Conservation (phyloP, 2,888 invertebrate species). For the Rotaria sp. region DNA sequence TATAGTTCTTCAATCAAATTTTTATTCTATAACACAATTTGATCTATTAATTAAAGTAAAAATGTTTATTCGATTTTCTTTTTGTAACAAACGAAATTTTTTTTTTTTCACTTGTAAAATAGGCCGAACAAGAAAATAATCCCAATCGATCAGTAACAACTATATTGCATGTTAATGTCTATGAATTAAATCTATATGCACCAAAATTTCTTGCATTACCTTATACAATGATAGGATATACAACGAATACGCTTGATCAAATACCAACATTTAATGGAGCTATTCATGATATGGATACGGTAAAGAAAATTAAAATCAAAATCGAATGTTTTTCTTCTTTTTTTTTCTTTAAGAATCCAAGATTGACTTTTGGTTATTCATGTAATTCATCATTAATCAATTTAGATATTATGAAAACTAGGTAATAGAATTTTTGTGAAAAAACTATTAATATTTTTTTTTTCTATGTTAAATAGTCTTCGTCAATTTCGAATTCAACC, state of each 20-base stretch:
- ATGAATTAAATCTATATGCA: constrained; percentile 18
- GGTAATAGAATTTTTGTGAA: neutral
- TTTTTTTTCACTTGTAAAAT: neutral
- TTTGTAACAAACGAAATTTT: neutral
- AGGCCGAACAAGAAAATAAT: constrained; percentile 27
- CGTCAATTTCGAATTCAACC: constrained; percentile 9
- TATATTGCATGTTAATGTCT: neutral
- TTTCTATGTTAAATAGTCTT: neutral
- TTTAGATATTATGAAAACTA: constrained; percentile 5
- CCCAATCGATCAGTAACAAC: neutral
- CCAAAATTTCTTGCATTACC: neutral
- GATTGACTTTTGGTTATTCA: neutral
- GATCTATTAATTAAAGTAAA: neutral
- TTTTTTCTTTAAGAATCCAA: neutral
- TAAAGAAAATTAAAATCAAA: neutral
- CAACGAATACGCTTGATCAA: neutral
- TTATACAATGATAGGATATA: neutral
- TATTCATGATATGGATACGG: neutral
- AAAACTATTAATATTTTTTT: neutral
- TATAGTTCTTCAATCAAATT: neutral
- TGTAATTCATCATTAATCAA: neutral
- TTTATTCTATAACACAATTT: neutral
- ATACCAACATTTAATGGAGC: constrained; percentile 16
- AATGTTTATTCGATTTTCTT: neutral
- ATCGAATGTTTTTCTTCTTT: neutral